A percentile compares a stretch with the other conserved stretches of the same genome.
These are phyloP conservation scores for Macrobrachium rosenbergii DNA, from an alignment of 1,140 invertebrate species.

Conservation along the genomic window DNA sequence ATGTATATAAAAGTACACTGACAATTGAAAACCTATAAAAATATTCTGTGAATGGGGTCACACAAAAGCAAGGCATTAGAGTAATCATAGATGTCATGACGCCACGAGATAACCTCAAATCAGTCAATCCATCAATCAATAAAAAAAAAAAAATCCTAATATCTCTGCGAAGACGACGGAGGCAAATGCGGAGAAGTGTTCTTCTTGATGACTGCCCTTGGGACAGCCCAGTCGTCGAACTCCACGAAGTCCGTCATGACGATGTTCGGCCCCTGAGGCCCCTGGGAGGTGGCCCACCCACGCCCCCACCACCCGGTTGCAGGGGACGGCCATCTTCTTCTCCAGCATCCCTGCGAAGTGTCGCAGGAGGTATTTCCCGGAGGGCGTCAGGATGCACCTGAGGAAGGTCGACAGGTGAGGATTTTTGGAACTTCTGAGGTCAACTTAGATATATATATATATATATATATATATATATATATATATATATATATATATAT, in stretches of 20 bases:
- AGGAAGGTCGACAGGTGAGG: neutral
- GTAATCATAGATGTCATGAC: too few species aligned
- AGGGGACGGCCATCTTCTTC: slow-evolving; percentile 11
- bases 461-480: too few species aligned
- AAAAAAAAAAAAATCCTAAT: neutral
- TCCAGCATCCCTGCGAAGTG: slow-evolving; percentile 33
- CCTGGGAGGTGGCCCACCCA: slow-evolving; percentile 30
- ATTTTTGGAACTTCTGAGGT: too few species aligned
- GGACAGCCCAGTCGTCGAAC: slow-evolving; percentile 37
- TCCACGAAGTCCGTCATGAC: slow-evolving; percentile 58
- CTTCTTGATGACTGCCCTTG: slow-evolving; percentile 34
- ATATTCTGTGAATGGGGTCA: too few species aligned
- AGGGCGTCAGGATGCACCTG: slow-evolving; percentile 52
- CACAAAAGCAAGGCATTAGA: too few species aligned
- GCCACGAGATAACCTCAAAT: too few species aligned
- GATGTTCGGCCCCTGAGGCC: slow-evolving; percentile 30
- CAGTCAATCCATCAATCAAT: too few species aligned
- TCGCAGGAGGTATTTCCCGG: slow-evolving; percentile 23
- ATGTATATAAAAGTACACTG: too few species aligned
- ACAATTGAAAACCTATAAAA: too few species aligned
- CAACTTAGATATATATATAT: too few species aligned
- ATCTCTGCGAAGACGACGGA: neutral
- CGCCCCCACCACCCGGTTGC: slow-evolving; percentile 22
- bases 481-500: too few species aligned
- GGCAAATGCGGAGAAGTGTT: neutral